Base-by-base conservation (phyloP, 2,888 invertebrate genomes). In the Clusia tigrina region DNA sequence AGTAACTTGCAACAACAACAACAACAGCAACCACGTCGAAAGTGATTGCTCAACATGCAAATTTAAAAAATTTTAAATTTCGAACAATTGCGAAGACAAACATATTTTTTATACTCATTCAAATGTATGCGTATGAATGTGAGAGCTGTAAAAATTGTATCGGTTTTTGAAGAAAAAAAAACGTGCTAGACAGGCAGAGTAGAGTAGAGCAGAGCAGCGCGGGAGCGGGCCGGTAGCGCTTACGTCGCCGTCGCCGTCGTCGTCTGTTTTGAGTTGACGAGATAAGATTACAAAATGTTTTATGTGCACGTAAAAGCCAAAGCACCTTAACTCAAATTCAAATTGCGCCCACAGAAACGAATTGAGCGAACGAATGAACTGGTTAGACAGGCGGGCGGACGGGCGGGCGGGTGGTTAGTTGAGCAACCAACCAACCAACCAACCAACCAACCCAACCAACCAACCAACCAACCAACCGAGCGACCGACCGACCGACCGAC, bases 271-370 rank as follows among this genome's bases (percentile, higher is more conserved):
- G 26, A 37, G 54, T 54, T 24, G 56, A 56, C 57, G 55, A 69
- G 69, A 70, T 70, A 68, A 69, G 67, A 69, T 70, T 71, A 69
- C 69, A 69, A 67, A 64, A 69, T 54, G 57, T 38, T 48, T 57
- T 25, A 23, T 24, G 54, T 46, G 25, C 3, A 42, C 42, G 42
- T n/a, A 42, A 6, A n/a, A n/a, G n/a, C n/a, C n/a, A n/a, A n/a
- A 53, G 42, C 52, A 17, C 26, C 26, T n/a, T n/a, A 59, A 52
- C n/a, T 37, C 2, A 37, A 52, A 42, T 51, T 42, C 38, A 62
- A 62, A 57, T 52, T 53, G 52, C 38, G 24, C 53, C n/a, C 58
- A 52, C 15, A 55, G 15, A 58, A 17, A 24, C 24, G 32, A 53
- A n/a, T n/a, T n/a, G n/a, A n/a, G n/a, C n/a, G n/a, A n/a, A n/a